These are phyloP conservation scores for Eupleurogrammus muticus DNA, from an alignment of 2,797 vertebrate species.

Conservation along the genomic window DNA sequence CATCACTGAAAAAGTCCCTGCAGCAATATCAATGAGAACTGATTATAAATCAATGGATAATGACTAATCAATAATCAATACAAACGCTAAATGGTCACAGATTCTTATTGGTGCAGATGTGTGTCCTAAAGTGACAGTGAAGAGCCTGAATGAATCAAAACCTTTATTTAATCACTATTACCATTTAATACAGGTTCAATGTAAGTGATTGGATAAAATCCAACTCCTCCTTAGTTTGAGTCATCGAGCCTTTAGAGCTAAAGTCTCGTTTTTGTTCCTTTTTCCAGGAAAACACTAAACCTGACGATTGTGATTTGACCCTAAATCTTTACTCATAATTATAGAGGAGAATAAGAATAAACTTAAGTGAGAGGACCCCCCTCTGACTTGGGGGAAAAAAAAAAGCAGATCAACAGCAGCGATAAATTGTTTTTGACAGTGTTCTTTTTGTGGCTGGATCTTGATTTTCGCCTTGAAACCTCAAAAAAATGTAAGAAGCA, in stretches of 20 bases:
- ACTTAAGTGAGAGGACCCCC: not conserved
- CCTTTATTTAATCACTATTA: not conserved
- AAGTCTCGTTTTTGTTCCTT: not conserved
- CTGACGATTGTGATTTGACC: not conserved
- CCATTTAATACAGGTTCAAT: not conserved
- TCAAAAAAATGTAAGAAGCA: slow-evolving; percentile 35
- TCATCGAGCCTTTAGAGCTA: too few relatives aligned
- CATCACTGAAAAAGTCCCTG: not conserved
- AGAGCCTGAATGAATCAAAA: too few relatives aligned
- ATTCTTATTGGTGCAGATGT: not conserved
- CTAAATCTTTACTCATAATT: slow-evolving; percentile 6
- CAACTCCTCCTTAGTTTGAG: too few relatives aligned
- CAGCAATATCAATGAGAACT: not conserved
- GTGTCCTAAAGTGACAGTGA: too few relatives aligned
- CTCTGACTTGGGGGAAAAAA: not conserved
- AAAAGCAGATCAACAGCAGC: not conserved
- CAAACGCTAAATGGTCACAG: slow-evolving; percentile 1
- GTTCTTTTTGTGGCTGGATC: not conserved
- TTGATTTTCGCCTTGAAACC: not conserved
- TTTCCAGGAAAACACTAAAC: not conserved
- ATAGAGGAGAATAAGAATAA: not conserved
- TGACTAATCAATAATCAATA: not conserved
- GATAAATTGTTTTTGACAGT: slow-evolving; percentile 4
- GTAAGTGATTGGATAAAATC: not conserved
- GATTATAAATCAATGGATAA: not conserved